Conservation (phyloP, 2,113 vertebrate genomes). For the Morone saxatilis region DNA sequence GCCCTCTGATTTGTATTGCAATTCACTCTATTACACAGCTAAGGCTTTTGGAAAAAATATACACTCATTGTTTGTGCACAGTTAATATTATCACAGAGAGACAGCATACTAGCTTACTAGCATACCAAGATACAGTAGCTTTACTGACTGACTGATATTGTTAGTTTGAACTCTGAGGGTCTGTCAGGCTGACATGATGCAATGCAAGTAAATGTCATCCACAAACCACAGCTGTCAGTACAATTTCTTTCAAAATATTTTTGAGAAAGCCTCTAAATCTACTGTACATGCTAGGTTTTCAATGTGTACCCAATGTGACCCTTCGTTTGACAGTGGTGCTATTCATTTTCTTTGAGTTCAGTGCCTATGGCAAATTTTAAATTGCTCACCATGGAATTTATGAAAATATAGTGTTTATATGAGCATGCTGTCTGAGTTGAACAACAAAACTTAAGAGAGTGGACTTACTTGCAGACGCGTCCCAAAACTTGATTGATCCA, state of each 20-base stretch:
- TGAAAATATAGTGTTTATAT: background rate
- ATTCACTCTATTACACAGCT: background rate
- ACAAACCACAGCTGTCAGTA: background rate
- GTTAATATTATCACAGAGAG: background rate
- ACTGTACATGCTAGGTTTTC: background rate
- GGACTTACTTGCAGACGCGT: constrained; percentile 90
- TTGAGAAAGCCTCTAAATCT: background rate
- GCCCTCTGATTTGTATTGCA: too few relatives aligned
- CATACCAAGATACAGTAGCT: background rate
- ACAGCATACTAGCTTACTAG: background rate
- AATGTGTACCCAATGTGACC: background rate
- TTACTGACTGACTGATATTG: background rate
- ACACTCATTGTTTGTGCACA: background rate
- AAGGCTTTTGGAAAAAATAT: background rate
- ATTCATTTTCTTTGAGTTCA: background rate
- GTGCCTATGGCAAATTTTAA: constrained; percentile 20
- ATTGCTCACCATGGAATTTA: background rate
- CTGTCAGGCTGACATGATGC: background rate
- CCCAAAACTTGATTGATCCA: constrained; percentile 97
- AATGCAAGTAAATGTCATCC: background rate
- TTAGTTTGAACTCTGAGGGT: background rate
- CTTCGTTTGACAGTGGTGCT: background rate
- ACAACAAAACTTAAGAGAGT: constrained; percentile 2
- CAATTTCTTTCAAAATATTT: background rate
- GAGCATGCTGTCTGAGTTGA: background rate